Evolutionary conservation across 1,140 invertebrate genomes (phyloP), one percentile per base, ranked within the genome.

Genomic region (Tachypleus tridentatus): DNA sequence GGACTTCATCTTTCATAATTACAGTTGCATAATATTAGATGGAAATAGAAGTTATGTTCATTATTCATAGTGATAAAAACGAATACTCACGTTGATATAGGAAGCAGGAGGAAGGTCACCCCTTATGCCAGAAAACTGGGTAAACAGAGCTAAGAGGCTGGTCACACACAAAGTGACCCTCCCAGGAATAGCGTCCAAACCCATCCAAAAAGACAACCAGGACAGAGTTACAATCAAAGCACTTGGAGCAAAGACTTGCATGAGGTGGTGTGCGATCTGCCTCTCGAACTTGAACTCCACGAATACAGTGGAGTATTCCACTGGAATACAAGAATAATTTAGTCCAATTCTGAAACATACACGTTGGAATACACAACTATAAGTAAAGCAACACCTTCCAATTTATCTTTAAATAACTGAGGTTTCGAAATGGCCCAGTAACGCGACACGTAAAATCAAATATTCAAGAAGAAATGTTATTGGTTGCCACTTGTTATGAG

Each of bases 201-300:
- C 87, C 10, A 91, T 74, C 88, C 88, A 92, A 72, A 92, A 91
- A 70, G 87, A 90, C 71, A 92, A 90, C 90, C 90, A 93, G 0
- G 87, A 89, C 0, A 93, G 76, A 81, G 89, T 87, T 5, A 93
- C 89, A 6, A 93, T 88, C 4, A 93, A 76, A 3, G 87, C 86
- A 3, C 88, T 91, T 0, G 90, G 90, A 3, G 89, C 87, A 76
- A 91, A 93, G 0, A 88, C 90, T 74, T 92, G 89, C 65, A 92
- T 91, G 7, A 93, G 74, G 74, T 92, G 88, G 74, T 91, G 88
- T 7, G 88, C 88, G 49, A 92, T 89, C 74, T 90, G 85, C 11
- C 90, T 82, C 72, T 90, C 87, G 69, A 93, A 89, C 60, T 84
- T 82, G 72, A 93, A 88, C 74, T 86, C 86, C 0, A 87, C 85